phyloP scores from a whole-genome alignment of 2,113 vertebrate genomes.

The Scalopus aquaticus region DNA sequence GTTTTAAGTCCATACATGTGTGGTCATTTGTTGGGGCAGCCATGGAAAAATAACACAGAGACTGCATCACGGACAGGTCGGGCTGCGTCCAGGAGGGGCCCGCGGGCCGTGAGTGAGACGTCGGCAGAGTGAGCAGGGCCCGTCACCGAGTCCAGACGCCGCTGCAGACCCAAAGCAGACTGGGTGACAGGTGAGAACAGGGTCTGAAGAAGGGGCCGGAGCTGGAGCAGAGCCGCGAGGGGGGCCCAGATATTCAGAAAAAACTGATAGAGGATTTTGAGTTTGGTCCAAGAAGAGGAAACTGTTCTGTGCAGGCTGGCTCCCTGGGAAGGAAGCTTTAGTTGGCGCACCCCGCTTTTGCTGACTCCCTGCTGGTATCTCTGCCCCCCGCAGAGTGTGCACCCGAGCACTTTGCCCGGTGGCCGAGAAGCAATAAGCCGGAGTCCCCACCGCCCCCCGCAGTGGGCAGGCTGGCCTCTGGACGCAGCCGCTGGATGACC shows the following conservation, averaged over 20 bases:
- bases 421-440: neutral
- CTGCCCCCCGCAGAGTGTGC: neutral
- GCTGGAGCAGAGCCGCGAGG: neutral
- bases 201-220: neutral
- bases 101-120: too few species aligned
- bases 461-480: too few species aligned
- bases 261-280: neutral
- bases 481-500: too few species aligned
- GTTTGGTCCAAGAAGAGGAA: neutral
- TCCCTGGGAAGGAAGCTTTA: too few species aligned
- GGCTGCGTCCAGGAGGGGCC: too few species aligned
- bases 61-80: neutral
- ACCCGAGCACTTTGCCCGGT: neutral
- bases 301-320: neutral
- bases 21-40: neutral
- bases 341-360: neutral
- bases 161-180: neutral
- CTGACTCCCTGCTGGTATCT: neutral
- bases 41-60: neutral
- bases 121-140: neutral
- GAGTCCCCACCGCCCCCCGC: neutral
- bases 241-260: neutral
- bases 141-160: neutral
- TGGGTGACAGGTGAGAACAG: neutral
- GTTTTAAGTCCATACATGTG: neutral